Percentiles rank a stretch among this genome's conserved stretches.
Conservation (phyloP, 92 coral and sea anemone species). For the Porites rus region DNA sequence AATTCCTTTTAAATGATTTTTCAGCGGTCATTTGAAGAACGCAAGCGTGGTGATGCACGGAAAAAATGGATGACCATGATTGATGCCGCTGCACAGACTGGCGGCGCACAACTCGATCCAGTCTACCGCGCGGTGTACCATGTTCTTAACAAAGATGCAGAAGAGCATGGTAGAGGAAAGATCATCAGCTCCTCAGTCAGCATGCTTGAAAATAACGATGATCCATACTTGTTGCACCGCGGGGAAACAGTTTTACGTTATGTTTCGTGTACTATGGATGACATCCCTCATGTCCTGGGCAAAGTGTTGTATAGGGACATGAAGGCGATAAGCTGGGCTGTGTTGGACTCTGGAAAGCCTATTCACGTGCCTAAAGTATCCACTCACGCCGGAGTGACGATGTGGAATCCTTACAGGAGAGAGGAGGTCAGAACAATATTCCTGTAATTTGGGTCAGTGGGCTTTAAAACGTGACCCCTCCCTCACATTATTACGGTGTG, state of each 20-base stretch:
- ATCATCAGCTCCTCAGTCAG: slow-evolving; percentile 78
- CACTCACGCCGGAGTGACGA: slow-evolving; percentile 82
- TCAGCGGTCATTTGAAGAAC: slow-evolving; percentile 98
- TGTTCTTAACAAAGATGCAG: slow-evolving; percentile 90
- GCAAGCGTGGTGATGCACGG: slow-evolving; percentile 98
- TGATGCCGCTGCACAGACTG: slow-evolving; percentile 95
- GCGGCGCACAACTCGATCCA: slow-evolving; percentile 94
- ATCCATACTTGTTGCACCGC: slow-evolving; percentile 72
- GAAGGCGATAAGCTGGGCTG: slow-evolving; percentile 90
- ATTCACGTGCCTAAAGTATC: slow-evolving; percentile 92
- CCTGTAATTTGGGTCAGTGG: too few species aligned
- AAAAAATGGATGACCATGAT: slow-evolving; percentile 88
- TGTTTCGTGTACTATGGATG: slow-evolving; percentile 89
- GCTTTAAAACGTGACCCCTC: too few species aligned
- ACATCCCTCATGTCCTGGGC: slow-evolving; percentile 87
- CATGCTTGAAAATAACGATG: slow-evolving; percentile 90
- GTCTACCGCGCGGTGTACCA: slow-evolving; percentile 94
- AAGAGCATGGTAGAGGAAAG: slow-evolving; percentile 90
- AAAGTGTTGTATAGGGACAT: slow-evolving; percentile 86
- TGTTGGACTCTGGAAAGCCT: slow-evolving; percentile 97
- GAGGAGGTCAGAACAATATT: slow-evolving; percentile 53
- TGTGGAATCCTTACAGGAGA: slow-evolving; percentile 90
- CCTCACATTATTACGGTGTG: too few species aligned
- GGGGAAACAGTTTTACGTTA: slow-evolving; percentile 93
- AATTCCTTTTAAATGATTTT: neutral